phyloP scores from a whole-genome alignment of 2,888 invertebrate genomes.

The Philhelius pedissequus region DNA sequence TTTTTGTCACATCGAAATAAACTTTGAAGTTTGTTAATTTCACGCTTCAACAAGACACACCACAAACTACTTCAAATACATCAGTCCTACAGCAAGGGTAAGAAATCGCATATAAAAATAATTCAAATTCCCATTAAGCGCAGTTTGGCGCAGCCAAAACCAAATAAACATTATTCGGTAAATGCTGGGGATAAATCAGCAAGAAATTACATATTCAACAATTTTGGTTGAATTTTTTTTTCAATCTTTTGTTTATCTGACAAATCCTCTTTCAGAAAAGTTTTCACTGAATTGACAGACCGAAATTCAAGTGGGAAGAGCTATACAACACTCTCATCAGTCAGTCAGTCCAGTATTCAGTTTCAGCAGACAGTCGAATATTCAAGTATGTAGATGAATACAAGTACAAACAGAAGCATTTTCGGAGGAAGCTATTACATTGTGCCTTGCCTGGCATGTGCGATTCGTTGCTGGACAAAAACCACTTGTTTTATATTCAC shows the following conservation, averaged over 20 bases:
- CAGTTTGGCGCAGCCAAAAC: background rate
- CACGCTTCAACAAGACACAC: background rate
- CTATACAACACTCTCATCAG: conserved; percentile 26
- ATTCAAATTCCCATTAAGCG: background rate
- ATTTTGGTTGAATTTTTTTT: background rate
- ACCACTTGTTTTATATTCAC: conserved; percentile 41
- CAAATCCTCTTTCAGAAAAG: conserved; percentile 5
- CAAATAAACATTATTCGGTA: background rate
- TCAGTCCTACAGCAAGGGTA: background rate
- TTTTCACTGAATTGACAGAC: conserved; percentile 20
- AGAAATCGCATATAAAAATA: background rate
- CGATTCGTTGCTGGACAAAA: conserved; percentile 14
- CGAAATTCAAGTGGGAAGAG: conserved; percentile 23
- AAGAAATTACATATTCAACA: conserved; percentile 14
- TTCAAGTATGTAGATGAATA: conserved; percentile 14
- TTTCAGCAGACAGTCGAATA: conserved; percentile 27
- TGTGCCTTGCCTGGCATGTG: background rate
- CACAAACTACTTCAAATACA: background rate
- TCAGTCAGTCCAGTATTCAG: conserved; percentile 10
- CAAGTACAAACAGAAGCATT: conserved; percentile 53
- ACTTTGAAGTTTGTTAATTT: background rate
- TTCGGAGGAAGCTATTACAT: background rate
- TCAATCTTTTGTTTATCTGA: conserved; percentile 8
- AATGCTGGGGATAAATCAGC: conserved; percentile 4
- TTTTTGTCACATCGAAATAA: background rate